Conservation (phyloP, 2,113 vertebrate species). For the Tenebrosternarchus preto region DNA sequence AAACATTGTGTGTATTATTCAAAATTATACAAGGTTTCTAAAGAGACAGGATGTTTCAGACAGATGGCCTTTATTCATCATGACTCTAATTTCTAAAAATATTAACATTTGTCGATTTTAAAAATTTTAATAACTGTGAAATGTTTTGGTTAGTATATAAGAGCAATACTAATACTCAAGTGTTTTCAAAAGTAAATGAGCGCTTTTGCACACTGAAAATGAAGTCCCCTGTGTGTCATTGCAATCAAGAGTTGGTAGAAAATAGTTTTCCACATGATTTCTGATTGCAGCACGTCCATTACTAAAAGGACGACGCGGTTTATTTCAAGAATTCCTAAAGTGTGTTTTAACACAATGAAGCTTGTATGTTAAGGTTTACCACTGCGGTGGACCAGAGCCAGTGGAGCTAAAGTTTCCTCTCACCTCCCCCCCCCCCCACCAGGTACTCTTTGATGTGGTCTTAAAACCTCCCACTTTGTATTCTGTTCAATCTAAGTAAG, state of each 20-base stretch:
- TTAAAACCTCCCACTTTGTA: constrained; percentile 20
- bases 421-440: neutral
- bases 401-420: constrained; percentile 29
- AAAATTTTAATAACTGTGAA: too few species aligned
- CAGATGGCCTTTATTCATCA: too few species aligned
- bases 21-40: too few species aligned
- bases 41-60: too few species aligned
- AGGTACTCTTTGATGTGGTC: constrained; percentile 46
- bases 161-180: too few species aligned
- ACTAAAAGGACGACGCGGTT: neutral
- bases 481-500: constrained; percentile 40
- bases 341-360: constrained; percentile 23
- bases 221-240: neutral
- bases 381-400: constrained; percentile 40
- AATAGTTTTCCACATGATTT: constrained; percentile 26
- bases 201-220: neutral
- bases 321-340: constrained; percentile 35
- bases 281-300: neutral
- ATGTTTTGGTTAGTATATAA: too few species aligned
- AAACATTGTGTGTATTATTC: too few species aligned
- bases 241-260: constrained; percentile 14
- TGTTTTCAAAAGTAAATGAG: neutral
- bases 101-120: too few species aligned
- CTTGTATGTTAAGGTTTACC: constrained; percentile 35
- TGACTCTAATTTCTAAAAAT: neutral